Evolutionary conservation across 2,113 vertebrate genomes (phyloP), one percentile per base, ranked within the genome.

Genomic region (Damaliscus lunatus): DNA sequence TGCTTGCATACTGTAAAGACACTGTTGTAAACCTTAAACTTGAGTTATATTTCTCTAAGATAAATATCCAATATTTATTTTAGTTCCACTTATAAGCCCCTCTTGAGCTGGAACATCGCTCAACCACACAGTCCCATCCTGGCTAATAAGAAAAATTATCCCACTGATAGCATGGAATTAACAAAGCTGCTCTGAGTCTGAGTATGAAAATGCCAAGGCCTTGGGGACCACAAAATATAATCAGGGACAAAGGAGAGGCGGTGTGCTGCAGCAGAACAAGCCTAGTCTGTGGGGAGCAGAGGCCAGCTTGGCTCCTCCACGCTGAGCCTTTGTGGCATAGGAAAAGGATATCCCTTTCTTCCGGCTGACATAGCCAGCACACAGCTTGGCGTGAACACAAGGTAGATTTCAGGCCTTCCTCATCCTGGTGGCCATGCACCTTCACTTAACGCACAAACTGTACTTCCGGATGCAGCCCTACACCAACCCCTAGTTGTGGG

Each of bases 1-100:
- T 16, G 48, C 53, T 50, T 71, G 19, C 19, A 3, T 57, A 33
- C 40, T 62, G 17, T 52, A 71, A 78, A 96, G 71, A 46, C 14
- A 8, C 55, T 80, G 15, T 33, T 85, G 46, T 84, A 78, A 85
- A 71, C 14, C 55, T 81, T 88, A 29, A 77, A 85, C 17, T 55
- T 77, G 81, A 55, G 25, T 91, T 78, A 40, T 43, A 13, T 57
- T 88, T 90, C 59, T 43, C 67, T 62, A 80, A 74, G 25, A 74
- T 87, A 86, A 96, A 71, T 93, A 71, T 3, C 50, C 27, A 91
- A 7, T 74, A 94, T 95, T 94, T 71, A 94, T 78, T 94, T 95
- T 85, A 88, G 82, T 87, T 92, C 67, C 23, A 80, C 21, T 91
- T 96, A 77, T 83, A 89, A 89, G 46, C 14, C 23, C 50, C 91